Conservation (phyloP, 2,888 invertebrate species). For the Dichetophora obliterata region DNA sequence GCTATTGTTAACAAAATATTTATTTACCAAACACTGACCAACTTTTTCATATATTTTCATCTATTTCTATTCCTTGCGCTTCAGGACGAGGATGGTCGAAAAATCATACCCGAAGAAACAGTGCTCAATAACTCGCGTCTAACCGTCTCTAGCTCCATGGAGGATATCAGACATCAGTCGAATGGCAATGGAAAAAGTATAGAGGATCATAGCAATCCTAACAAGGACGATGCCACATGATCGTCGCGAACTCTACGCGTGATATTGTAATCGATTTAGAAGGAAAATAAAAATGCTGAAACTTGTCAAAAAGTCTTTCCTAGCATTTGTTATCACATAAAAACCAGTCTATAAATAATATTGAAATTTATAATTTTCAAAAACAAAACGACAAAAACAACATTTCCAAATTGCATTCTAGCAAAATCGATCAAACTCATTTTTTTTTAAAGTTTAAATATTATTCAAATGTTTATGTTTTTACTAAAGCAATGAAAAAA, state of each 20-base stretch:
- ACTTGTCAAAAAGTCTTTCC: constrained; percentile 41
- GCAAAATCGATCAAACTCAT: constrained; percentile 6
- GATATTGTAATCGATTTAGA: constrained; percentile 26
- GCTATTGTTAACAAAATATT: no score
- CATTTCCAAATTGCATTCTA: constrained; percentile 1
- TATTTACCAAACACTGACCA: no score
- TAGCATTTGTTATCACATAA: background rate
- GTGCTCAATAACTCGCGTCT: constrained; percentile 61
- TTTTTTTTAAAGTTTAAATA: background rate
- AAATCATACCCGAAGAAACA: constrained; percentile 76
- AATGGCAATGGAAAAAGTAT: constrained; percentile 58
- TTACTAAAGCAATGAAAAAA: background rate
- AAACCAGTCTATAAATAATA: background rate
- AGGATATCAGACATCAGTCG: constrained; percentile 44
- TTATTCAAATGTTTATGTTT: background rate
- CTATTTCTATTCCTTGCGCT: background rate
- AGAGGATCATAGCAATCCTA: constrained; percentile 52
- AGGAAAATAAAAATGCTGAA: constrained; percentile 19
- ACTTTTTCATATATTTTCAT: no score
- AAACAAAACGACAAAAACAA: background rate
- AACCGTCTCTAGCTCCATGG: constrained; percentile 52
- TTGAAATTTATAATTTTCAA: background rate
- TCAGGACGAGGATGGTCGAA: constrained; percentile 71
- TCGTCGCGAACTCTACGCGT: constrained; percentile 47
- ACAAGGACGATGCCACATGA: constrained; percentile 58